Evolutionary conservation across 2,888 invertebrate genomes (phyloP), one percentile per base, ranked within the genome.

Genomic region (Odontothrips loti): DNA sequence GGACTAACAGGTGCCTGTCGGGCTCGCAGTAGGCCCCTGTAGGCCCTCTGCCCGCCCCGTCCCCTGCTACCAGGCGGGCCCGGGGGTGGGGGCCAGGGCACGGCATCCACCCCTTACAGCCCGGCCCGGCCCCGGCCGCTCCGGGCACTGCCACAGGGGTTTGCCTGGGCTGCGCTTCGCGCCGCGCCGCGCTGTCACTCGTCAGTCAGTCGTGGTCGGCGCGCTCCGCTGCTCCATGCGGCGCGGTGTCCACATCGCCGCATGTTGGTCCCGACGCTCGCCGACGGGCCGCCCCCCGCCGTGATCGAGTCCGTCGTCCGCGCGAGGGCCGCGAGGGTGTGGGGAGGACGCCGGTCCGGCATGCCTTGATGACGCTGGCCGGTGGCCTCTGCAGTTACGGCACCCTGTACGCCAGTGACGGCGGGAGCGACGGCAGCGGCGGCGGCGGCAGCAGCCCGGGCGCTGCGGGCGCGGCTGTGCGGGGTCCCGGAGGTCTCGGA

Each of bases 281-380:
- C 6, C 15, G 6, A 20, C 20, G 12, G 15, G 20, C 51, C 15
- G 51, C 20, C 51, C 12, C 51, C 12, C 51, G 51, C 15, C 20
- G 51, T 6, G 51, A 43, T 15, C 58, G 15, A 11, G 58, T 20
- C 58, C 6, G 6, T 6, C 58, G 58, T 20, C 20, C 58, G 10
- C 6, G 58, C 17, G 58, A 4, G 20, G 17, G 51, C 51, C 58
- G 58, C 58, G 15, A n/a, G n/a, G n/a, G n/a, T n/a, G n/a, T n/a
- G n/a, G n/a, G n/a, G n/a, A n/a, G n/a, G 68, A 12, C 23, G 23
- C 68, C 23, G 68, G 20, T 58, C 20, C 9, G 68, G 23, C 68
- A 75, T 75, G 68, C 23, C 68, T 75, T 23, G 23, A 75, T 75
- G 68, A 75, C 68, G 23, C 23, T 75, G 68, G 58, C 58, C 58